Percentiles rank a stretch among this genome's conserved stretches.
These are phyloP conservation scores for Epicauta chinensis DNA, from an alignment of 1,140 invertebrate genomes.

Conservation along the genomic window DNA sequence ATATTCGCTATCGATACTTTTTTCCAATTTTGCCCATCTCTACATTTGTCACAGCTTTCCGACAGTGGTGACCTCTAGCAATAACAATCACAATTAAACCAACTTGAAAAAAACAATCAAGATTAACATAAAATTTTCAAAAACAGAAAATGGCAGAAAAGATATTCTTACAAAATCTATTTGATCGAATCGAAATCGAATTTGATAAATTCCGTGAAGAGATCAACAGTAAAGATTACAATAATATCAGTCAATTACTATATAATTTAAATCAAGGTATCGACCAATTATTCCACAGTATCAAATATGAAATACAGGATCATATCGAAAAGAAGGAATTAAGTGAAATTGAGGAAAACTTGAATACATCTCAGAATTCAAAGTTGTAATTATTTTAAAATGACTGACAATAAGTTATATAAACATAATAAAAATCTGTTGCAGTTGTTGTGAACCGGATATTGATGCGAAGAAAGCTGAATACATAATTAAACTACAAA, in stretches of 20 bases:
- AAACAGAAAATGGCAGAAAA: no score
- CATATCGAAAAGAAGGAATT: background rate
- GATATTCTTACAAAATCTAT: conserved; percentile 1
- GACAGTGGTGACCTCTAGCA: no score
- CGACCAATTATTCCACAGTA: background rate
- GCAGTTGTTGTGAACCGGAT: background rate
- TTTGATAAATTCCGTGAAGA: conserved; percentile 4
- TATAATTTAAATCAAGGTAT: conserved; percentile 2
- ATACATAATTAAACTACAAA: conserved; percentile 6
- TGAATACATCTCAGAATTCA: background rate
- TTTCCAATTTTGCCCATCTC: no score
- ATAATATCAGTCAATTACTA: background rate
- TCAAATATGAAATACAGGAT: conserved; percentile 3
- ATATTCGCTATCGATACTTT: no score
- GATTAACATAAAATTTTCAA: no score
- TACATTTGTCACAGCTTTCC: no score
- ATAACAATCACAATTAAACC: no score
- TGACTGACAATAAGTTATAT: background rate
- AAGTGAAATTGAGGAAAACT: background rate
- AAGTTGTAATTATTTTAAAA: background rate
- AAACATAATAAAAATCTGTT: background rate
- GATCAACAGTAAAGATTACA: background rate
- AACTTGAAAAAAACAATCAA: no score
- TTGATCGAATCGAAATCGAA: background rate
- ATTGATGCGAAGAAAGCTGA: conserved; percentile 1